phyloP scores from a whole-genome alignment of 1,140 invertebrate genomes.

The Nasonia vitripennis region DNA sequence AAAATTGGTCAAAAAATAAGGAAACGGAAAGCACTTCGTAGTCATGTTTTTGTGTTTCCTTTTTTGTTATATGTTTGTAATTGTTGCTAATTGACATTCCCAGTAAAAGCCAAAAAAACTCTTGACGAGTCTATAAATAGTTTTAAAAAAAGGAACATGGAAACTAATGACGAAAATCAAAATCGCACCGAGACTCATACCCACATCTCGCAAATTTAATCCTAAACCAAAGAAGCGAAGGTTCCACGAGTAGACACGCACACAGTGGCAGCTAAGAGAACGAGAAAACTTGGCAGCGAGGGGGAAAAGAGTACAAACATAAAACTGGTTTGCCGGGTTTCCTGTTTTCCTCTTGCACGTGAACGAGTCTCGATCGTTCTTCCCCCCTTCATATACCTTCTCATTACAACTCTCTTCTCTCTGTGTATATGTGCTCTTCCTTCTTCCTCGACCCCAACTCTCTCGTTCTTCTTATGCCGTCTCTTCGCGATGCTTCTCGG shows the following conservation, averaged over 20 bases:
- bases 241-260: background rate
- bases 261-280: background rate
- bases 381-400: conserved; percentile 28
- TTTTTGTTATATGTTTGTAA: conserved; percentile 53
- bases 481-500: background rate
- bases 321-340: conserved; percentile 51
- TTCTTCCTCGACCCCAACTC: conserved; percentile 4
- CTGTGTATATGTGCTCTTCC: conserved; percentile 6
- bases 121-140: conserved; percentile 17
- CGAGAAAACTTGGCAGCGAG: background rate
- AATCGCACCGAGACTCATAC: conserved; percentile 48
- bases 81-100: conserved; percentile 49
- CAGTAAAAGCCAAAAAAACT: conserved; percentile 45
- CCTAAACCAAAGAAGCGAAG: conserved; percentile 40
- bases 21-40: conserved; percentile 67
- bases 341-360: conserved; percentile 55
- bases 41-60: conserved; percentile 68
- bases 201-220: conserved; percentile 14
- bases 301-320: conserved; percentile 28
- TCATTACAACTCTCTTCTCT: conserved; percentile 45
- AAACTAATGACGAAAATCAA: conserved; percentile 56
- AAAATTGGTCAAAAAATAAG: conserved; percentile 58
- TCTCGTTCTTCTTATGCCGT: background rate
- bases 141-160: conserved; percentile 49
- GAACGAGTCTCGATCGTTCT: conserved; percentile 51